Evolutionary conservation across 1,140 invertebrate genomes (phyloP).

Genomic region (Stenopsyche tienmushanensis): DNA sequence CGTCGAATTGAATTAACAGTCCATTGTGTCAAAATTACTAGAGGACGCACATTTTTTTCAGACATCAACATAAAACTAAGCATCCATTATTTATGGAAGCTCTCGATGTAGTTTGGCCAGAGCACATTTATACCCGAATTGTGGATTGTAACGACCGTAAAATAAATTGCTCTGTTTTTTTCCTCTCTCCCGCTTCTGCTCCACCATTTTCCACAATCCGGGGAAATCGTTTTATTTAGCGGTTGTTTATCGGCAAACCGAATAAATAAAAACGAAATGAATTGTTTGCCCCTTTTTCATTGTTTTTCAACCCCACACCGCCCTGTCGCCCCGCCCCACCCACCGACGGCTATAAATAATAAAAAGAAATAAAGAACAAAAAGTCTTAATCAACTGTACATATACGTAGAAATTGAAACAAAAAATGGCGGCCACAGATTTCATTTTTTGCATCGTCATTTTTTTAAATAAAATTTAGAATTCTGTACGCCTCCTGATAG

Average conservation of each 20-base stretch:
- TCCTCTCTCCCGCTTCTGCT: constrained; percentile 8
- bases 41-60: too few species aligned
- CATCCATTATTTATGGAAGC: too few species aligned
- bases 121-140: constrained; percentile 28
- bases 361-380: neutral
- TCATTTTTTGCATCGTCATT: too few species aligned
- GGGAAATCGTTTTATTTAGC: constrained; percentile 34
- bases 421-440: too few species aligned
- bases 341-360: constrained; percentile 4
- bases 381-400: too few species aligned
- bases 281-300: constrained; percentile 33
- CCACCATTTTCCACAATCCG: constrained; percentile 26
- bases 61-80: too few species aligned
- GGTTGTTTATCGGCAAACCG: constrained; percentile 34
- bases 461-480: too few species aligned
- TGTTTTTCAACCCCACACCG: constrained; percentile 13
- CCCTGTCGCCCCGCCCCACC: constrained; percentile 18
- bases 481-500: too few species aligned
- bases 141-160: constrained; percentile 31
- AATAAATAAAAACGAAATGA: constrained; percentile 40
- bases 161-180: constrained; percentile 32
- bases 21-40: too few species aligned
- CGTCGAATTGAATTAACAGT: too few species aligned
- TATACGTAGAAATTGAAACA: too few species aligned
- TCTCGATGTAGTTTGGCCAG: neutral